Base-by-base conservation (phyloP, 2,888 invertebrate species). In the Oasisia sp. region DNA sequence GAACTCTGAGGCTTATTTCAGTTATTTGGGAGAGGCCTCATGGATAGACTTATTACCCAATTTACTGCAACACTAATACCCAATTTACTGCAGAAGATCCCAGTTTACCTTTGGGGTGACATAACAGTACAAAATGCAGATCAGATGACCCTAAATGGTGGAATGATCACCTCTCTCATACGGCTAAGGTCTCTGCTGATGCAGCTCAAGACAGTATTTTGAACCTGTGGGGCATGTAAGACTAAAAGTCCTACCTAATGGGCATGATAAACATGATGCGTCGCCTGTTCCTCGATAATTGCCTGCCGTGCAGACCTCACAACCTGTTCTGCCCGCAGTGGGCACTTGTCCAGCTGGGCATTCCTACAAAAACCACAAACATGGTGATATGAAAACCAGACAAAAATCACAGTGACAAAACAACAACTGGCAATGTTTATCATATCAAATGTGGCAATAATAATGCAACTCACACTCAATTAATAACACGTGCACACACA, bases 291-390 rank as follows among this genome's bases (percentile, higher is more conserved):
- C 89, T 1, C 93, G 44, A 90, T 92, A 93, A 32, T 2, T 56
- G 3, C 93, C 95, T 12, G 93, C 92, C 38, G 92, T 92, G 91
- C 95, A 95, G 50, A 93, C 58, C n/a, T 92, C 92, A 93, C 95
- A 95, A 3, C 93, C 93, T 45, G 94, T 94, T 92, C 94, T 93
- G 56, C 74, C 74, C 27, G 27, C 27, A 19, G 27, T 74, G 12
- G 95, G 94, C 89, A 94, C 93, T 89, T 94, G 92, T 44, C 95
- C 95, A 90, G 94, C 93, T 38, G 94, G 92, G 92, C 95, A 95
- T 90, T 93, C 94, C 90, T 92, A 19, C n/a, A 92, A 89, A 32
- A 91, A 44, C 50, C 19, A 91, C 8, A 38, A 32, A 19, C 74
- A 74, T 74, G 74, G 74, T 7, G 27, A 74, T 27, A 27, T 4